Percentiles rank a stretch among this genome's conserved stretches.
These are phyloP conservation scores for Pluvialis apricaria DNA, from an alignment of 2,113 vertebrate species.

Conservation along the genomic window DNA sequence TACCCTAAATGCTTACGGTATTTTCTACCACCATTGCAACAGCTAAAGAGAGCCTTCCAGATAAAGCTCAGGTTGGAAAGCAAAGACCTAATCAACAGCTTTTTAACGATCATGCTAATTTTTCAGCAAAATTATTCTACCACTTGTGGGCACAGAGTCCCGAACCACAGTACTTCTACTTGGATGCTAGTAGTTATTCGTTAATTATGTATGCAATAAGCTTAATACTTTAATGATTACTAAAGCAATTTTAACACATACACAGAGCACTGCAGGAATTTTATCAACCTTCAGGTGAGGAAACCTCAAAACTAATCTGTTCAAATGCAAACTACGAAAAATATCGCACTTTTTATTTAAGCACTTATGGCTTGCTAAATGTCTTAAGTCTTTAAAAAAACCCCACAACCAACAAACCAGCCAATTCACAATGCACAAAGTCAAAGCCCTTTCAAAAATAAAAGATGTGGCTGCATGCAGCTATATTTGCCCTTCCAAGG, in stretches of 20 bases:
- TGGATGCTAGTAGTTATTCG: not conserved
- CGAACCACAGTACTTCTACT: not conserved
- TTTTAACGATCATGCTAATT: not conserved
- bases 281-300: not conserved
- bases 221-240: not conserved
- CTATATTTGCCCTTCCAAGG: not conserved
- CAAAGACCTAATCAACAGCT: not conserved
- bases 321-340: not conserved
- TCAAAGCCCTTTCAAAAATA: not conserved
- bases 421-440: not conserved
- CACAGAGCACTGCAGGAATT: not conserved
- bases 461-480: not conserved
- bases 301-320: not conserved
- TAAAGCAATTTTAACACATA: not conserved
- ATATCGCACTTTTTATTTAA: fast-evolving
- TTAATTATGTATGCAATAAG: not conserved
- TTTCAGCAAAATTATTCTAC: not conserved
- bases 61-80: not conserved
- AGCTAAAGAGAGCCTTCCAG: not conserved
- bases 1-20: not conserved
- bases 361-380: not conserved
- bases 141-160: not conserved
- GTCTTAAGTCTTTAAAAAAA: not conserved
- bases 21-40: not conserved
- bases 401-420: not conserved